A percentile compares a stretch with the other conserved stretches of the same genome.
These are phyloP conservation scores for Anthopleura sola DNA, from an alignment of 64 coral and sea anemone species.

Conservation along the genomic window DNA sequence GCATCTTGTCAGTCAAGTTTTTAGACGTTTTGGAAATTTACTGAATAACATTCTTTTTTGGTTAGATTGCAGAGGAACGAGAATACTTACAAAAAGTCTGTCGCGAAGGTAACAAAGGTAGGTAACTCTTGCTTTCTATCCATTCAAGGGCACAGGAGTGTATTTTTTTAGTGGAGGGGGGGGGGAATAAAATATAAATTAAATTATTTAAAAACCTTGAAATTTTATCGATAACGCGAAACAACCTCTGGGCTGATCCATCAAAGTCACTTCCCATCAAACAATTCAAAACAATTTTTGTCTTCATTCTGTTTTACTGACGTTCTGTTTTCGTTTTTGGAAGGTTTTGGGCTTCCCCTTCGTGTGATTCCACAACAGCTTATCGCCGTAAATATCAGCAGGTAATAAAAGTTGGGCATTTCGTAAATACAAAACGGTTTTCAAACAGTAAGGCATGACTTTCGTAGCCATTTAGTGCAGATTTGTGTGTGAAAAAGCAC, in stretches of 20 bases:
- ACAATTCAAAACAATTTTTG: no score
- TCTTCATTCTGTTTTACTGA: no score
- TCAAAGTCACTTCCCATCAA: no score
- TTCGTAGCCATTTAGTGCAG: no score
- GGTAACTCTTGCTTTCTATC: background rate
- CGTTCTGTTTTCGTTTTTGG: background rate
- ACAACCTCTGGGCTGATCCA: no score
- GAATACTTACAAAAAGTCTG: conserved; percentile 91
- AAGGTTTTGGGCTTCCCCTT: conserved; percentile 85
- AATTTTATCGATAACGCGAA: no score
- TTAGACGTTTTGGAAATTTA: background rate
- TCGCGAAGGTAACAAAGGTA: conserved; percentile 78
- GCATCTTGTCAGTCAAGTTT: background rate
- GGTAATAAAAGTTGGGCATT: conserved; percentile 23
- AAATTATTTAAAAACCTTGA: no score
- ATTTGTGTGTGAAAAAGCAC: no score
- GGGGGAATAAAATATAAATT: no score
- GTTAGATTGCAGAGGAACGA: conserved; percentile 80
- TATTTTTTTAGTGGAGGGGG: no score
- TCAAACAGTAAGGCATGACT: no score
- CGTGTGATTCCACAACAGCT: conserved; percentile 92
- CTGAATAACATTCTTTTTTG: background rate
- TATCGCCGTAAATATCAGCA: conserved; percentile 86
- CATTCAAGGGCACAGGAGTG: background rate
- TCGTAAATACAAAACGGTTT: background rate